Conservation (phyloP, 2,888 invertebrate species). For the Bellardia bayeri region DNA sequence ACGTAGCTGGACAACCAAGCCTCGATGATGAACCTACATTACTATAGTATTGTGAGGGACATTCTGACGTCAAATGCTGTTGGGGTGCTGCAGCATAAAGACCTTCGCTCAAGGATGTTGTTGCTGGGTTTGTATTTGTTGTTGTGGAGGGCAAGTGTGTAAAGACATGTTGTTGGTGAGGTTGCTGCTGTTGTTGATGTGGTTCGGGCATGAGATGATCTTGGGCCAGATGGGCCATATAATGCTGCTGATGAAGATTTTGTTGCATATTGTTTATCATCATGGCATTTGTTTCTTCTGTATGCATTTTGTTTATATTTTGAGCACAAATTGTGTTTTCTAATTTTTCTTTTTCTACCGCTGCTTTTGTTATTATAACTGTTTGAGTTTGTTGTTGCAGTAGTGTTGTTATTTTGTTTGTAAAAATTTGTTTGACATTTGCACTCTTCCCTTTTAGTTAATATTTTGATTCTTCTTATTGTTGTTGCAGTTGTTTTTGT, state of each 20-base stretch:
- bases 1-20: conserved; percentile 19
- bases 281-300: conserved; percentile 31
- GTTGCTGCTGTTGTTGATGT: conserved; percentile 52
- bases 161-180: conserved; percentile 40
- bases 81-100: conserved; percentile 40
- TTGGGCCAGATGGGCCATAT: conserved; percentile 41
- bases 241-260: conserved; percentile 50
- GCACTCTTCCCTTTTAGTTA: conserved; percentile 75
- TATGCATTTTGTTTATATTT: conserved; percentile 68
- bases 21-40: conserved; percentile 27
- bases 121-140: conserved; percentile 17
- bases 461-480: conserved; percentile 47
- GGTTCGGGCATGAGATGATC: conserved; percentile 39
- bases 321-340: conserved; percentile 22
- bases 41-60: conserved; percentile 56
- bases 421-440: conserved; percentile 78
- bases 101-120: conserved; percentile 64
- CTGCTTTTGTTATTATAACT: conserved; percentile 2
- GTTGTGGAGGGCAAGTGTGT: conserved; percentile 38
- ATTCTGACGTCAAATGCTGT: conserved; percentile 58
- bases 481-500: conserved; percentile 51
- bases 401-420: conserved; percentile 57
- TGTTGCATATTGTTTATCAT: conserved; percentile 74
- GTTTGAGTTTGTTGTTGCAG: conserved; percentile 48
- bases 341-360: conserved; percentile 34